These are phyloP conservation scores for Acromyrmex charruanus DNA, from an alignment of 1,140 invertebrate species.

Conservation along the genomic window DNA sequence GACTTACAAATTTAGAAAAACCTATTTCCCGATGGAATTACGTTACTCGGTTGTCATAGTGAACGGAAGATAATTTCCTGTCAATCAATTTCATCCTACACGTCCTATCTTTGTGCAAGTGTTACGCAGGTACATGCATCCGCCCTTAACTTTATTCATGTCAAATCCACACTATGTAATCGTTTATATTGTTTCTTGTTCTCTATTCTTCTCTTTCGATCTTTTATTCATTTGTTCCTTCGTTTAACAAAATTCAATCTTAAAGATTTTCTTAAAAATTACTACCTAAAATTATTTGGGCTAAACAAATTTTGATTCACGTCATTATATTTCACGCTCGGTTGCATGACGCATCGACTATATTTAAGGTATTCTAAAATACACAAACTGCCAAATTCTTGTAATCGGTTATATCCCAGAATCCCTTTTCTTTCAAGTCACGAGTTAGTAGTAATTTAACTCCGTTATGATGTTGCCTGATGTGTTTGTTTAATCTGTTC, in stretches of 20 bases:
- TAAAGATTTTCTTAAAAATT: background rate
- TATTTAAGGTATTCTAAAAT: constrained; percentile 77
- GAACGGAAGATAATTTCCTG: constrained; percentile 69
- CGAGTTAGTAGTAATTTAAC: background rate
- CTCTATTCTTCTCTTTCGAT: background rate
- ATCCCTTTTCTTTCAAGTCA: constrained; percentile 3
- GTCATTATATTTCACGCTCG: constrained; percentile 80
- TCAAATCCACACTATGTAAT: background rate
- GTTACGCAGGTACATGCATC: constrained; percentile 34
- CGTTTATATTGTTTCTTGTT: background rate
- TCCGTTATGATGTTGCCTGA: background rate
- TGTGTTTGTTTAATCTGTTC: constrained; percentile 12
- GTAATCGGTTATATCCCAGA: background rate
- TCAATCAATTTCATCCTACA: constrained; percentile 61
- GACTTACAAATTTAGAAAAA: constrained; percentile 13
- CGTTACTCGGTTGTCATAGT: constrained; percentile 26
- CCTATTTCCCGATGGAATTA: background rate
- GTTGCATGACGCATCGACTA: constrained; percentile 69
- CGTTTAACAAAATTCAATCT: background rate
- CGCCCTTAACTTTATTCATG: background rate
- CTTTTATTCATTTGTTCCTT: background rate
- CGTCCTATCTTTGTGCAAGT: constrained; percentile 34
- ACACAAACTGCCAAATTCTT: constrained; percentile 10
- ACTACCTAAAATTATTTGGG: constrained; percentile 21
- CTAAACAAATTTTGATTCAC: constrained; percentile 72